These are phyloP conservation scores for Paracentrotus lividus DNA, from an alignment of 53 echinoderm and acorn worm species.

Conservation along the genomic window DNA sequence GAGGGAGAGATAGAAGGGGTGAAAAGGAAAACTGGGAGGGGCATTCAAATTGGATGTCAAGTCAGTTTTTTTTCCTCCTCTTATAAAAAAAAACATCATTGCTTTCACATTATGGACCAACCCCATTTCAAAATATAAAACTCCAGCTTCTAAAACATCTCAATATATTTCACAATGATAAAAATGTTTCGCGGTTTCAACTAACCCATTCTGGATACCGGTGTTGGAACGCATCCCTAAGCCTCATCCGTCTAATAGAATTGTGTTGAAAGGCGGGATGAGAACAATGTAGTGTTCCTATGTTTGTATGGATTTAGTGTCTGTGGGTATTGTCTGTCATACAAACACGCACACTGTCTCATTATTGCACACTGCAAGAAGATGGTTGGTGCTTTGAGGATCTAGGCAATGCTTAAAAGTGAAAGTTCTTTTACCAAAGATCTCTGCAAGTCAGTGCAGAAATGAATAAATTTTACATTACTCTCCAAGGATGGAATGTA, in stretches of 20 bases:
- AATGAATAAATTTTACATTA: neutral
- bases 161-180: neutral
- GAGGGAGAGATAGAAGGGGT: neutral
- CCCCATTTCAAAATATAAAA: neutral
- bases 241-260: constrained; percentile 65
- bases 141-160: neutral
- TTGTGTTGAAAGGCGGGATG: constrained; percentile 65
- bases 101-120: neutral
- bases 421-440: neutral
- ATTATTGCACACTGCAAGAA: constrained; percentile 31
- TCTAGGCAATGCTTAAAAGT: neutral
- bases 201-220: neutral
- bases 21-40: neutral
- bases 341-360: constrained; percentile 49
- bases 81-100: neutral
- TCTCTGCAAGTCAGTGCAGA: neutral
- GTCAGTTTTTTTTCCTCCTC: neutral
- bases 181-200: neutral
- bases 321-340: constrained; percentile 54
- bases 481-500: neutral
- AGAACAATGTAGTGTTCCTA: constrained; percentile 49
- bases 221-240: constrained; percentile 48
- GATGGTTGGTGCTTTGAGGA: neutral
- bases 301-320: constrained; percentile 64
- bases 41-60: neutral